Evolutionary conservation across 2,888 invertebrate species (phyloP).

Genomic region (Coenonympha glycerion): DNA sequence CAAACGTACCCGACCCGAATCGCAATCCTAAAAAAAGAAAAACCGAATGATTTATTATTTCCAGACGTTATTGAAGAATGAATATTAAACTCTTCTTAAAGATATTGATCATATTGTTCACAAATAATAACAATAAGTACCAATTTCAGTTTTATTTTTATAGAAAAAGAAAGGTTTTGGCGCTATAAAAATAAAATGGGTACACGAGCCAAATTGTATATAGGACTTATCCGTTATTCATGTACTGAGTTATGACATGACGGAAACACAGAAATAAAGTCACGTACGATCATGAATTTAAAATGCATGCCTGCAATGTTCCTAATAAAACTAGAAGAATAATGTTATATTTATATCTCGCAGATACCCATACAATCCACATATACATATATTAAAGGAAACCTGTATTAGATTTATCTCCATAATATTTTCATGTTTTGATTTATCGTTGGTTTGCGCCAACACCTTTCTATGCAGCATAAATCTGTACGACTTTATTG

Average conservation of each 20-base stretch:
- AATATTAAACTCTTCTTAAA: constrained; percentile 1
- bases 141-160: not conserved
- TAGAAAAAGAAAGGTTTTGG: not conserved
- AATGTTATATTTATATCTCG: not conserved
- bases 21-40: not conserved
- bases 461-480: too few species aligned
- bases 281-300: constrained; percentile 19
- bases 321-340: not conserved
- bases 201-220: constrained; percentile 1
- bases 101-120: not conserved
- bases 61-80: not conserved
- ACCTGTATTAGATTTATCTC: too few species aligned
- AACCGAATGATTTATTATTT: constrained; percentile 1
- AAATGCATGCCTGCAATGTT: constrained; percentile 13
- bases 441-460: too few species aligned
- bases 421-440: too few species aligned
- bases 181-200: constrained; percentile 1
- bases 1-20: not conserved
- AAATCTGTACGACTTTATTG: too few species aligned
- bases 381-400: too few species aligned
- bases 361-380: too few species aligned
- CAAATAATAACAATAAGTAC: not conserved
- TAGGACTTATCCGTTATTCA: constrained; percentile 18
- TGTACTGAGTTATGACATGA: constrained; percentile 12
- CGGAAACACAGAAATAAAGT: constrained; percentile 8